Percentiles rank a stretch among this genome's conserved stretches.
phyloP scores from a whole-genome alignment of 2,797 vertebrate genomes.

The Xenopus petersii region DNA sequence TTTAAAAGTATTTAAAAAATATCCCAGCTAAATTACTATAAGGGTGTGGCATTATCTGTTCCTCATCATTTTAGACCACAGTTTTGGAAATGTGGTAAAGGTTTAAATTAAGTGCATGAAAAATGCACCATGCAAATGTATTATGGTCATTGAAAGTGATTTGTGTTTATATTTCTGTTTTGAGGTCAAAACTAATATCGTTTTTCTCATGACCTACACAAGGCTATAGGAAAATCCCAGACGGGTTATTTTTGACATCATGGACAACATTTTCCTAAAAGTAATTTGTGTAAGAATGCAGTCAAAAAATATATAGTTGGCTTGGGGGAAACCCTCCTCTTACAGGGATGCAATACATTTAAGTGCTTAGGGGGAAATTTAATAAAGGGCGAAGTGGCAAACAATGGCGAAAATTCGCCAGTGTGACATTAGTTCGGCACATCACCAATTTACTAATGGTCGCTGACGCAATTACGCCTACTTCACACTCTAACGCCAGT shows the following conservation, averaged over 20 bases:
- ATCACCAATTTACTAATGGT: too few relatives aligned
- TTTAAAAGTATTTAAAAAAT: neutral
- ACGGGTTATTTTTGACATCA: neutral
- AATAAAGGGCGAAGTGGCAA: too few relatives aligned
- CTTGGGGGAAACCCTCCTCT: too few relatives aligned
- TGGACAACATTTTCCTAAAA: too few relatives aligned
- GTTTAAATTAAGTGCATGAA: conserved; percentile 16
- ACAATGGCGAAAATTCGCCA: too few relatives aligned
- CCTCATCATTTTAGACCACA: conserved; percentile 10
- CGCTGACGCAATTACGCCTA: too few relatives aligned
- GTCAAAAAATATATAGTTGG: too few relatives aligned
- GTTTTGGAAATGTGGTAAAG: conserved; percentile 24
- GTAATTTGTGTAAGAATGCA: too few relatives aligned
- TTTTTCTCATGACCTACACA: conserved; percentile 51
- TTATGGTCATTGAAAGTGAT: conserved; percentile 25
- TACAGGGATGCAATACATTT: too few relatives aligned
- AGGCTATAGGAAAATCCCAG: conserved; percentile 18
- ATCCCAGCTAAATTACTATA: conserved; percentile 10
- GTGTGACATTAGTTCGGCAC: too few relatives aligned
- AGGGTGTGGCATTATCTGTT: conserved; percentile 12
- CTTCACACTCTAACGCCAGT: too few relatives aligned
- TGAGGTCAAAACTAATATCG: conserved; percentile 36
- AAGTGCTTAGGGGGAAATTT: too few relatives aligned
- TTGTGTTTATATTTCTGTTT: conserved; percentile 51
- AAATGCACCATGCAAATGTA: neutral